A percentile compares a stretch with the other conserved stretches of the same genome.
phyloP scores from a whole-genome alignment of 2,888 invertebrate species.

The Stenoptilia bipunctidactyla region DNA sequence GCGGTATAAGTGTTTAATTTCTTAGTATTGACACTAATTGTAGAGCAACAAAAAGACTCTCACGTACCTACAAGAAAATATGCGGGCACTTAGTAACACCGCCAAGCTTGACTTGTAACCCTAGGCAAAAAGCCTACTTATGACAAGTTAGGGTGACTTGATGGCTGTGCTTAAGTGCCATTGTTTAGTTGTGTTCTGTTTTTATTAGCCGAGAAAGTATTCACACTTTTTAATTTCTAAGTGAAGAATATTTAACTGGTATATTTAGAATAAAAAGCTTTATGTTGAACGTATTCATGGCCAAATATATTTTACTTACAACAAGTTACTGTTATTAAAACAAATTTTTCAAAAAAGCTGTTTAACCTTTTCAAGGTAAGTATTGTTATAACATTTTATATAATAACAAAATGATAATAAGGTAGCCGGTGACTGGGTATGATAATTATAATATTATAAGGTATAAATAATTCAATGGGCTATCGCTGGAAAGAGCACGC shows the following conservation, averaged over 20 bases:
- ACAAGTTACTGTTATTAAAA: no score
- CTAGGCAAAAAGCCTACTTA: neutral
- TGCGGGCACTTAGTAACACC: neutral
- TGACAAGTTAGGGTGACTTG: slow-evolving; percentile 4
- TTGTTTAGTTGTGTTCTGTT: no score
- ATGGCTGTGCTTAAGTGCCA: neutral
- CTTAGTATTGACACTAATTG: neutral
- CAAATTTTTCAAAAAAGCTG: no score
- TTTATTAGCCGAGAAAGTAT: no score
- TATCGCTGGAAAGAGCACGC: slow-evolving; percentile 58
- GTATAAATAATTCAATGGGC: slow-evolving; percentile 68
- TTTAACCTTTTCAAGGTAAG: slow-evolving; percentile 51
- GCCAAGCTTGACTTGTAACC: neutral
- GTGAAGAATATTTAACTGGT: no score
- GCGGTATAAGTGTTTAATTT: neutral
- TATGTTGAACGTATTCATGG: no score
- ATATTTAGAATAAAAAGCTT: no score
- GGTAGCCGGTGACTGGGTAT: slow-evolving; percentile 48
- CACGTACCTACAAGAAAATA: neutral
- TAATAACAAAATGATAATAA: slow-evolving; percentile 66
- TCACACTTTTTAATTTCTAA: no score
- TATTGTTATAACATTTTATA: slow-evolving; percentile 64
- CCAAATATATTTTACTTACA: no score
- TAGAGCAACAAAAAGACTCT: neutral
- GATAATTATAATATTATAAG: slow-evolving; percentile 68